Evolutionary conservation across 2,888 invertebrate species (phyloP), one percentile per base, ranked within the genome.

Genomic region (Drosophila sordidula): DNA sequence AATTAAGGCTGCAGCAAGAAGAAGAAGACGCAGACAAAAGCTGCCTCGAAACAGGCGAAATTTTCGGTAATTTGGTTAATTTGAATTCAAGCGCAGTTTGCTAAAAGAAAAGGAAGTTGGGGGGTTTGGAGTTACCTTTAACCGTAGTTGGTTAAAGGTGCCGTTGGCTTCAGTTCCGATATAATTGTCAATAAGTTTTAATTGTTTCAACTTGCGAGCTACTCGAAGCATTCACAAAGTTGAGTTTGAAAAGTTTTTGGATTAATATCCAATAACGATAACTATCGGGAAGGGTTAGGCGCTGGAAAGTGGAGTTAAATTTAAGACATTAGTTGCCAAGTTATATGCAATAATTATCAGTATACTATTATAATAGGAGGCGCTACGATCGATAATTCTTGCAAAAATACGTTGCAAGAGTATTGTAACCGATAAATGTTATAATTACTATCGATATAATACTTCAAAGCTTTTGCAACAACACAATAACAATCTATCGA

Each of bases 11-110:
- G 42, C 25, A 22, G 25, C 47, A 58, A 64, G 61, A 45, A 44
- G 47, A 45, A 62, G 50, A 49, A 12, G 29, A 8, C 8, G 29
- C 57, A 16, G 29, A n/a, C 59, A 54, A 61, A 64, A 32, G 25
- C 39, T 38, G 63, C 51, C 70, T 67, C 59, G 47, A 57, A 66
- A 51, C 39, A n/a, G 39, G 29, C 55, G 52, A 70, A 74, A 75
- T 75, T 80, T 80, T 78, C 38, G 71, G 70, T 82, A 86, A 82
- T 86, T 82, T 86, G 77, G 57, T 82, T 82, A 82, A 86, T 82
- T 82, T 83, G 74, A 83, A 83, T 86, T 82, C 64, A 47, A 82
- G 67, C 68, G 56, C 51, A 61, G 29, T 55, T 59, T 44, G 47
- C 9, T n/a, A 3, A 25, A 22, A 9, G 16, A 29, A 9, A 25